Evolutionary conservation across 2,113 vertebrate genomes (phyloP).

Genomic region (Psittacus erithacus): DNA sequence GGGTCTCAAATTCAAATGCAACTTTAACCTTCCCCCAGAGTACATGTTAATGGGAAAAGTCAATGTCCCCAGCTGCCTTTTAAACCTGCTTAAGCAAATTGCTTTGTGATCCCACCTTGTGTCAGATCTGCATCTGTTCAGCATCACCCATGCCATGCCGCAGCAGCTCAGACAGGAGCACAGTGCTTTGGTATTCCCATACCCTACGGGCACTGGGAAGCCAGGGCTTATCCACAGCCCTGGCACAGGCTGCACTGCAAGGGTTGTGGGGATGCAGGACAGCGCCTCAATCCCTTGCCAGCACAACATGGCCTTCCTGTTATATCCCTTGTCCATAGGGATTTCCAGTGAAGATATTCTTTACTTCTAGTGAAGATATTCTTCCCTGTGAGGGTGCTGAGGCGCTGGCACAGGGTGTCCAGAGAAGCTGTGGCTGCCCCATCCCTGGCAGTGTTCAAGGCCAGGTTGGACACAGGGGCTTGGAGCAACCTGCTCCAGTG

Average conservation of each 20-base stretch:
- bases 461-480: not conserved
- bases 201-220: fast-evolving
- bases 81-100: not conserved
- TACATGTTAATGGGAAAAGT: not conserved
- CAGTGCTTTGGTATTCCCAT: fast-evolving
- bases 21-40: not conserved
- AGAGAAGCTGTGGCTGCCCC: not conserved
- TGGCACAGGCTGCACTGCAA: not conserved
- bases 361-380: not conserved
- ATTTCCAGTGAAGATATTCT: not conserved
- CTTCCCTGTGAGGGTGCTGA: not conserved
- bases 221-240: not conserved
- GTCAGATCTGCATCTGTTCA: not conserved
- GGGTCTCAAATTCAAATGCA: not conserved
- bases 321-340: fast-evolving
- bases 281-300: not conserved
- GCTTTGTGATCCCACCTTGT: not conserved
- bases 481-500: not conserved
- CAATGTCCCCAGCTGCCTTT: not conserved
- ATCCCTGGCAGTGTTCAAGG: not conserved
- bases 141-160: fast-evolving
- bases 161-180: not conserved
- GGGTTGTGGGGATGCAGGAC: not conserved
- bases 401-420: not conserved
- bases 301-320: not conserved